These are phyloP conservation scores for Frankliniella fusca DNA, from an alignment of 2,888 invertebrate species.

Conservation along the genomic window DNA sequence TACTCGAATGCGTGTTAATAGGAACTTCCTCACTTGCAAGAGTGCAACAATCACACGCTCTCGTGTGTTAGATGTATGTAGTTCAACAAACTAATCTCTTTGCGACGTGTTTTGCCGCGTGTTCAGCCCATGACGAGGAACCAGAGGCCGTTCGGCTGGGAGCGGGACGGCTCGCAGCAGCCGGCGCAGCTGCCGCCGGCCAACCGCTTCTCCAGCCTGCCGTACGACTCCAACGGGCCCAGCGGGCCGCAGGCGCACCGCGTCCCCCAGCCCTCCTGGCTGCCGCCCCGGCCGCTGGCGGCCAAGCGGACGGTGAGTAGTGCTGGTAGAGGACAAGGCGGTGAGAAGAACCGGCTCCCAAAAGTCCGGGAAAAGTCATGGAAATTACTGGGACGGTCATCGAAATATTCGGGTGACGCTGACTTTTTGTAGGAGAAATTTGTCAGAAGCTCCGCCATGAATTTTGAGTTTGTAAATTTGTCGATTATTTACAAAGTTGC, in stretches of 20 bases:
- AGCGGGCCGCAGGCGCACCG: conserved; percentile 48
- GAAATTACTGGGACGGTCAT: no score
- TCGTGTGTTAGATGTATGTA: neutral
- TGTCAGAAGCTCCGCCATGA: no score
- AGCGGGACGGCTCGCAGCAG: conserved; percentile 48
- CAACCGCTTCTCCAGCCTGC: conserved; percentile 63
- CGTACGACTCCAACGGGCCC: conserved; percentile 53
- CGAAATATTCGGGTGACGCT: no score
- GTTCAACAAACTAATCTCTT: neutral
- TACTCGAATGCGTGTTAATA: no score
- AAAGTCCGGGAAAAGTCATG: no score
- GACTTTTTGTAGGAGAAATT: no score
- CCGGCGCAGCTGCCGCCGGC: conserved; percentile 53
- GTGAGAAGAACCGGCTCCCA: conserved; percentile 42
- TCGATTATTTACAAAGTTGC: no score
- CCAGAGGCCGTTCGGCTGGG: conserved; percentile 71
- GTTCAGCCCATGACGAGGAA: conserved; percentile 71
- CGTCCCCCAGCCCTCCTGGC: conserved; percentile 48
- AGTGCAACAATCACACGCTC: neutral
- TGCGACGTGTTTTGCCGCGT: conserved; percentile 33
- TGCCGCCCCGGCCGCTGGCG: conserved; percentile 62
- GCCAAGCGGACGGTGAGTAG: conserved; percentile 45
- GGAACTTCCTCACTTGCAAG: no score
- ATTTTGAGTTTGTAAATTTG: no score
- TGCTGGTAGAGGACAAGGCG: conserved; percentile 36